Evolutionary conservation across 2,888 invertebrate genomes (phyloP), one percentile per base, ranked within the genome.

Genomic region (Nymphalis polychloros): DNA sequence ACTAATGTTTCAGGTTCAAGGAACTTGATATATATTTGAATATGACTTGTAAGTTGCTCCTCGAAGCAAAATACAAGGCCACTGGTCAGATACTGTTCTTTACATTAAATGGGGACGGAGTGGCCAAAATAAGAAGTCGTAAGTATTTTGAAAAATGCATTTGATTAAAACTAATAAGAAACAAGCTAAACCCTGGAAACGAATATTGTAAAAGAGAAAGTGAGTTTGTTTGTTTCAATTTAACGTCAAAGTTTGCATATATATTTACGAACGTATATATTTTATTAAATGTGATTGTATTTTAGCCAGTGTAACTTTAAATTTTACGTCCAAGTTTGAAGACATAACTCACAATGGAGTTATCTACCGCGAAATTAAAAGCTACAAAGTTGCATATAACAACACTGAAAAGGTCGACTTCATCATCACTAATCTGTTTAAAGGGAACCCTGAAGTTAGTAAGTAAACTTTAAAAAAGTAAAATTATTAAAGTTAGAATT

Each of bases 361-460:
- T 1, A 75, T 77, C 0, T 89, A 88, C 62, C 80, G 80, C 59
- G 81, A 81, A 64, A 75, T 86, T 3, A 84, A 86, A 70, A 73
- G 78, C 17, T 80, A 80, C 46, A 78, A 80, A 52, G 72, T 83
- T 2, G 70, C 72, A 0, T 83, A 85, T 10, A 69, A 73, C 5
- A 84, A 78, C 53, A 85, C 79, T n/a, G 85, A 83, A 3, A 81
- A 63, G 75, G 82, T 88, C 1, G 76, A 75, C 0, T 89, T 88
- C 67, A 63, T 70, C 3, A 73, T 88, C 5, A 85, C 86, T 0
- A 88, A 90, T 71, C 79, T 90, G 35, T 88, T 89, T 68, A 75
- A 86, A 75, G 89, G 88, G 70, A 89, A 81, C 64, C 80, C 86
- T n/a, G 78, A 83, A 75, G 67, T 89, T 13, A 86, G 89, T 89